phyloP scores from a whole-genome alignment of 1,140 invertebrate species.

The Bombus haemorrhoidalis region DNA sequence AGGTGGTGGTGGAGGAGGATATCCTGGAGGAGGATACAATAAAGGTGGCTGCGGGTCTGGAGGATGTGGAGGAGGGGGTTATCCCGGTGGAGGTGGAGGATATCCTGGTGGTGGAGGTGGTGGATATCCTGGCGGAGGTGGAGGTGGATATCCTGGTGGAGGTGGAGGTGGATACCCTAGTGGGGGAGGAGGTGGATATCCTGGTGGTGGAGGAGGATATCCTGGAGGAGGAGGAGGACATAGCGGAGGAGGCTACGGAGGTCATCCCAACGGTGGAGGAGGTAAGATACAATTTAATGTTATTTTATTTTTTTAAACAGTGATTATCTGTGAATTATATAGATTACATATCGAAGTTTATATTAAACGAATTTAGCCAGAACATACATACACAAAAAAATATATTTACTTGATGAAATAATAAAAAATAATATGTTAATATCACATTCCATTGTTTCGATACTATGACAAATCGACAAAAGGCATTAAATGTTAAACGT shows the following conservation, averaged over 20 bases:
- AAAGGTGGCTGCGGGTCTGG: not conserved
- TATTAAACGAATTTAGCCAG: no score
- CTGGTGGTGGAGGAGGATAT: not conserved
- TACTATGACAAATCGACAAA: no score
- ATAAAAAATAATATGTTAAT: no score
- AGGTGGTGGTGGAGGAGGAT: constrained; percentile 8
- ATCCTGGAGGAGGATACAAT: not conserved
- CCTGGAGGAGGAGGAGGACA: not conserved
- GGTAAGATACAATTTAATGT: not conserved
- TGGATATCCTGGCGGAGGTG: not conserved
- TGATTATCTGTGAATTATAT: not conserved
- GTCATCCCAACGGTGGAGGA: not conserved
- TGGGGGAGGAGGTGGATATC: not conserved
- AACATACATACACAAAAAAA: no score
- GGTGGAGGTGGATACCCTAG: not conserved
- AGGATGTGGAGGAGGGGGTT: not conserved
- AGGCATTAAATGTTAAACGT: no score
- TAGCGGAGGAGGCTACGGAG: not conserved
- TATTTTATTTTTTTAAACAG: not conserved
- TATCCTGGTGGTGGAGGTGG: not conserved
- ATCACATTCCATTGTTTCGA: no score
- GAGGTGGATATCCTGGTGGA: not conserved
- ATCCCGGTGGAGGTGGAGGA: not conserved
- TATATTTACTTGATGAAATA: no score
- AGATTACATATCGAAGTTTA: no score